A percentile compares a stretch with the other conserved stretches of the same genome.
Conservation (phyloP, 2,888 invertebrate species). For the Leptogaster cylindrica region DNA sequence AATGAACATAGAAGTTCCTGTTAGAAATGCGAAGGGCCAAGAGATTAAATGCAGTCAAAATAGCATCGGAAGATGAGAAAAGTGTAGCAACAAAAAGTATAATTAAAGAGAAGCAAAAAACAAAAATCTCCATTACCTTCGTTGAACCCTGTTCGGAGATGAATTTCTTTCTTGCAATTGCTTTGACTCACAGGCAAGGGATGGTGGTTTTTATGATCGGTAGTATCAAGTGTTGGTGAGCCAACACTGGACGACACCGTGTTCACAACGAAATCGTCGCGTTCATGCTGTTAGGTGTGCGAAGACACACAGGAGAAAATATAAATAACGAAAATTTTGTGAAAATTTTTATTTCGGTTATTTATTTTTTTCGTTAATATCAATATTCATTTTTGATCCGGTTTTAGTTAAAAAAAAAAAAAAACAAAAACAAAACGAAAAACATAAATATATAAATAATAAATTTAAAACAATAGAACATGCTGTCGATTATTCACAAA, state of each 20-base stretch:
- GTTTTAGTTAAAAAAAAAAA: too few species aligned
- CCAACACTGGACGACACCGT: conserved; percentile 19
- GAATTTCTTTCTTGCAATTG: conserved; percentile 33
- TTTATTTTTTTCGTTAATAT: not conserved
- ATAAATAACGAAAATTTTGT: conserved; percentile 14
- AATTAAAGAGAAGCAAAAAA: not conserved
- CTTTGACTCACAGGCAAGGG: conserved; percentile 27
- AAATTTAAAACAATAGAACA: too few species aligned
- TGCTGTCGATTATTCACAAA: too few species aligned
- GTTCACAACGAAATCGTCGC: conserved; percentile 34
- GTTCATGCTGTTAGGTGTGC: conserved; percentile 44
- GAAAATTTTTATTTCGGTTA: conserved; percentile 5
- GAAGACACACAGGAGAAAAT: conserved; percentile 2
- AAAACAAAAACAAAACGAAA: too few species aligned
- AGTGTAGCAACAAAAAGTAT: not conserved
- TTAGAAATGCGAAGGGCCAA: too few species aligned
- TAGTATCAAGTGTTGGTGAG: conserved; percentile 18
- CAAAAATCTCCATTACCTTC: conserved; percentile 38
- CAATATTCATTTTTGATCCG: not conserved
- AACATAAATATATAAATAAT: too few species aligned
- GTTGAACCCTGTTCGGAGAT: conserved; percentile 35
- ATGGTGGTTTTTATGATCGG: conserved; percentile 7
- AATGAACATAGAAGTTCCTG: too few species aligned
- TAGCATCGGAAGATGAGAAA: not conserved
- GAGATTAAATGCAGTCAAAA: not conserved